Conservation (phyloP, 2,888 invertebrate species). For the Eristalinus sepulchralis region DNA sequence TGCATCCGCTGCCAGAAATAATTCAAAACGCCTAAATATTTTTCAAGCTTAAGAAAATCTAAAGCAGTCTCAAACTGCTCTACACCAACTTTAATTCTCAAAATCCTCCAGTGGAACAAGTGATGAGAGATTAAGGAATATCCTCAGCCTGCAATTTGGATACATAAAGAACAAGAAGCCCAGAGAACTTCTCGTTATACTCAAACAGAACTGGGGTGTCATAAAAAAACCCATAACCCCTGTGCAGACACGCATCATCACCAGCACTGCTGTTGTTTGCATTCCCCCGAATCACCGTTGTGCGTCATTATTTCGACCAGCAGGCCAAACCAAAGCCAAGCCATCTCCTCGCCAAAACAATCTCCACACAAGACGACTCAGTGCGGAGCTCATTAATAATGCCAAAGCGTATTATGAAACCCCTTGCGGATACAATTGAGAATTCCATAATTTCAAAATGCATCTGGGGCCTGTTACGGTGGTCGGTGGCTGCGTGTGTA, state of each 20-base stretch:
- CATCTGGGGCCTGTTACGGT: constrained; percentile 29
- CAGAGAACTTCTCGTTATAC: constrained; percentile 23
- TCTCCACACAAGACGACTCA: constrained; percentile 27
- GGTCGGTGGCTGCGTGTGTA: constrained; percentile 22
- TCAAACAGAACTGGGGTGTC: background rate
- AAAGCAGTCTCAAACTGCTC: too few relatives aligned
- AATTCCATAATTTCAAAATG: constrained; percentile 64
- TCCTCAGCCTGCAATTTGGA: constrained; percentile 36
- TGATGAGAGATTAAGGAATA: constrained; percentile 17
- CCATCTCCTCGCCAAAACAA: constrained; percentile 26
- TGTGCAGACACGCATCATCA: constrained; percentile 37
- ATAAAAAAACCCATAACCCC: constrained; percentile 28
- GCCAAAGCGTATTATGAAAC: constrained; percentile 59
- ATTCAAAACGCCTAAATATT: too few relatives aligned
- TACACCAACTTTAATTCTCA: too few relatives aligned
- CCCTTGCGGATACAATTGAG: constrained; percentile 65
- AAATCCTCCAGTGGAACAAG: too few relatives aligned
- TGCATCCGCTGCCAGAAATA: too few relatives aligned
- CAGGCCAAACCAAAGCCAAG: constrained; percentile 3
- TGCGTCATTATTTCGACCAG: background rate
- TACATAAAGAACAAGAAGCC: constrained; percentile 32
- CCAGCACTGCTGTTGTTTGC: background rate
- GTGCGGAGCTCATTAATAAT: constrained; percentile 54
- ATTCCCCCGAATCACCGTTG: background rate
- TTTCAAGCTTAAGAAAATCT: too few relatives aligned